phyloP scores from a whole-genome alignment of 2,113 vertebrate species.

The Gallinago jamesoni region DNA sequence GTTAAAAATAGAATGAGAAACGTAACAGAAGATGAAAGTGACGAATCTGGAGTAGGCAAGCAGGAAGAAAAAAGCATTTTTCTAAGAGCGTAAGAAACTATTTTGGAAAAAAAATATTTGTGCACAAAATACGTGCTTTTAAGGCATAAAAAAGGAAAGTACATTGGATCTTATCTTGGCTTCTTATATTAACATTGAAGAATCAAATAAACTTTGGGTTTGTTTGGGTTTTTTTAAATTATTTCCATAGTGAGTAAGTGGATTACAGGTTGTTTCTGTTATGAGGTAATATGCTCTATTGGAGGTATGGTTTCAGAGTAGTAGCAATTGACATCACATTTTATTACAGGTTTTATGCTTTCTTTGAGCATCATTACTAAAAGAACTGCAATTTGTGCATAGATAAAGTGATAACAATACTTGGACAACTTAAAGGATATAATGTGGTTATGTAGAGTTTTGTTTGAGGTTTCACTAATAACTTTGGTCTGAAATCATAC shows the following conservation, averaged over 20 bases:
- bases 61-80: not conserved
- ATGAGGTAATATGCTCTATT: not conserved
- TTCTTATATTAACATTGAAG: not conserved
- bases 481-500: not conserved
- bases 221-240: too few relatives aligned
- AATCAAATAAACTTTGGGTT: not conserved
- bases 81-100: not conserved
- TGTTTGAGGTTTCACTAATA: not conserved
- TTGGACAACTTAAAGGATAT: not conserved
- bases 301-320: not conserved
- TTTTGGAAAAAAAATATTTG: not conserved
- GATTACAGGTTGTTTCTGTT: not conserved
- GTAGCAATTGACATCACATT: not conserved
- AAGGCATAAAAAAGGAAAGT: not conserved
- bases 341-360: not conserved
- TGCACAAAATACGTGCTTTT: not conserved
- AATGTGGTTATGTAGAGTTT: not conserved
- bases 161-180: not conserved
- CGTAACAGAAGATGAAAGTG: not conserved
- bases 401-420: not conserved
- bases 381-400: not conserved
- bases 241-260: not conserved
- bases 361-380: not conserved
- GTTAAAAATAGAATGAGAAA: conserved; percentile 50
- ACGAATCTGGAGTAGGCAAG: not conserved